Conservation (phyloP, 2,113 vertebrate species). For the Peromyscus polionotus region DNA sequence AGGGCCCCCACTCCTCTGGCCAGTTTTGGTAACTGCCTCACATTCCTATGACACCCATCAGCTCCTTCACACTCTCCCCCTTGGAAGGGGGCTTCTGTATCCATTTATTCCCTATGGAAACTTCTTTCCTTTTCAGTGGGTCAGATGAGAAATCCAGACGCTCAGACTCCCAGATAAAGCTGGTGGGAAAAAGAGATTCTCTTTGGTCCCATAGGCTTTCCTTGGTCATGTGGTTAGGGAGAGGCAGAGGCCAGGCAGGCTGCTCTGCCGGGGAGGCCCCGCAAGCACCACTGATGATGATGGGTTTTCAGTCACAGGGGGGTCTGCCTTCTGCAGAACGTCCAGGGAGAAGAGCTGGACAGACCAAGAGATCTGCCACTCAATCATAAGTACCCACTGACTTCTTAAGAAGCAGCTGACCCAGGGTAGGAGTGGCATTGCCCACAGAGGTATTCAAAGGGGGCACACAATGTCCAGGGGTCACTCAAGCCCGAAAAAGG, state of each 20-base stretch:
- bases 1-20: neutral
- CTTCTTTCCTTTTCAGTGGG: slow-evolving; percentile 17
- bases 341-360: neutral
- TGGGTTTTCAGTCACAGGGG: neutral
- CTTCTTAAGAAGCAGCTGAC: neutral
- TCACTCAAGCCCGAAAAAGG: neutral
- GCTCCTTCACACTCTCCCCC: neutral
- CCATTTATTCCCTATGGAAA: slow-evolving; percentile 45
- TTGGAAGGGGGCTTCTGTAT: neutral
- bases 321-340: neutral
- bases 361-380: too few species aligned
- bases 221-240: slow-evolving; percentile 26
- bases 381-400: neutral
- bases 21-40: neutral
- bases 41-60: neutral
- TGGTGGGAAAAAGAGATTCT: slow-evolving; percentile 72
- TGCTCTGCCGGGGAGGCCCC: neutral
- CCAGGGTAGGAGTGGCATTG: accelerated
- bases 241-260: neutral
- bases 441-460: neutral
- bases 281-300: neutral
- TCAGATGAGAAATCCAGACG: slow-evolving; percentile 77
- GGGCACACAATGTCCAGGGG: neutral
- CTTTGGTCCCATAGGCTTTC: slow-evolving; percentile 54
- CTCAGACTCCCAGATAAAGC: slow-evolving; percentile 69